A percentile compares a stretch with the other conserved stretches of the same genome.
Conservation (phyloP, 2,888 invertebrate species). For the Tanytarsus gracilentus region DNA sequence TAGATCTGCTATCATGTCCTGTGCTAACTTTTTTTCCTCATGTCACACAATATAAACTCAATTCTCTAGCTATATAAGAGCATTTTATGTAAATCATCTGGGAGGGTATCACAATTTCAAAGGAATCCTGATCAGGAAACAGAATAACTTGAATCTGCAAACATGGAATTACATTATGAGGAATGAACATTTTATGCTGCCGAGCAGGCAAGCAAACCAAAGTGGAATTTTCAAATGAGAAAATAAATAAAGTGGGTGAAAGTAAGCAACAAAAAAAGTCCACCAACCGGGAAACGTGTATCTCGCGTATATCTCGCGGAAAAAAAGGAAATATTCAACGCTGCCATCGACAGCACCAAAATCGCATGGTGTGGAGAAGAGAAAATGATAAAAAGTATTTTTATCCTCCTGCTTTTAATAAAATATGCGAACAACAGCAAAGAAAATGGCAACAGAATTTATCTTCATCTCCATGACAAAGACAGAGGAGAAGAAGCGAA, state of each 20-base stretch:
- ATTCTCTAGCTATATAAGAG: too few relatives aligned
- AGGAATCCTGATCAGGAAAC: too few relatives aligned
- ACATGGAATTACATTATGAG: too few relatives aligned
- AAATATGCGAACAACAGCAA: slow-evolving; percentile 23
- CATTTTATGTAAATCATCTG: too few relatives aligned
- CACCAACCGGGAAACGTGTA: neutral
- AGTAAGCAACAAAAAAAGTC: neutral
- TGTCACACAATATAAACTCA: too few relatives aligned
- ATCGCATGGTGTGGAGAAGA: neutral
- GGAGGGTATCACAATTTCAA: too few relatives aligned
- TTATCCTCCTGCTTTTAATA: slow-evolving; percentile 14
- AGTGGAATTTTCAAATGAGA: neutral
- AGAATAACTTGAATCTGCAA: too few relatives aligned
- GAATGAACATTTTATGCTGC: too few relatives aligned
- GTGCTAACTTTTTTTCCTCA: too few relatives aligned
- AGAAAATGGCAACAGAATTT: slow-evolving; percentile 17
- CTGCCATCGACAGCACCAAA: neutral
- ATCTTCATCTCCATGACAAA: slow-evolving; percentile 24
- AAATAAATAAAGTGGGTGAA: slow-evolving; percentile 10
- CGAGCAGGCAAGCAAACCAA: too few relatives aligned
- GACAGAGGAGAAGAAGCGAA: slow-evolving; percentile 1
- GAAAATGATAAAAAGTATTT: slow-evolving; percentile 11
- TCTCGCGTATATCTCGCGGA: neutral
- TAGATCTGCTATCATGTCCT: too few relatives aligned
- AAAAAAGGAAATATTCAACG: neutral